Evolutionary conservation across 1,140 invertebrate species (phyloP).

Genomic region (Temnothorax longispinosus): DNA sequence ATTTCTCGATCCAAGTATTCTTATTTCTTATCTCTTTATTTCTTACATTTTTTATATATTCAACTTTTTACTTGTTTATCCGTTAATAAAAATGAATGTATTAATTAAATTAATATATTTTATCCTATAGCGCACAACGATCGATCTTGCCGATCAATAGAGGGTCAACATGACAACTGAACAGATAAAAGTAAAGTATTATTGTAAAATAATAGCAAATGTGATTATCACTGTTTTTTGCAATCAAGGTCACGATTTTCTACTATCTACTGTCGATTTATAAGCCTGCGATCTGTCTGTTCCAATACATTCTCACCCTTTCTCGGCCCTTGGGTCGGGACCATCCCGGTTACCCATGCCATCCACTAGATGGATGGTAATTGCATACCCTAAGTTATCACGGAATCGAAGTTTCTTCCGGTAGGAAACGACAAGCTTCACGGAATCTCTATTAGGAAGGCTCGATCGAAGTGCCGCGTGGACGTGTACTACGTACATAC

Average conservation of each 20-base stretch:
- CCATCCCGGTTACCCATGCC: conserved; percentile 36
- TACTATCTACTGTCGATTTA: conserved; percentile 29
- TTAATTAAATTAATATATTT: neutral
- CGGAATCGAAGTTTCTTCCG: conserved; percentile 63
- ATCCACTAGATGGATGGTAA: conserved; percentile 58
- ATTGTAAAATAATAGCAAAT: neutral
- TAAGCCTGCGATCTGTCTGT: neutral
- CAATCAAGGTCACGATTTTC: conserved; percentile 9
- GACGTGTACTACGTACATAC: conserved; percentile 23
- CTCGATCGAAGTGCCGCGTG: conserved; percentile 57
- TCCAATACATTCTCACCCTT: conserved; percentile 42
- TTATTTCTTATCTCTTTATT: neutral
- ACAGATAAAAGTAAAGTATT: neutral
- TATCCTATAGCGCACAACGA: neutral
- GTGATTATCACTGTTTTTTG: neutral
- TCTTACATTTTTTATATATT: neutral
- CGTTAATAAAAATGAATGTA: neutral
- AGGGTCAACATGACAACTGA: neutral
- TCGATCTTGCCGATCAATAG: neutral
- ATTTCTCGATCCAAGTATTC: neutral
- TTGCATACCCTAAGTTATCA: conserved; percentile 60
- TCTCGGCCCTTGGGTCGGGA: conserved; percentile 2
- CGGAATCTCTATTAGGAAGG: conserved; percentile 66
- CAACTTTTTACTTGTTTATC: neutral
- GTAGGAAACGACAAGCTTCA: conserved; percentile 63